Evolutionary conservation across 2,888 invertebrate genomes (phyloP).

Genomic region (Artemia sinica): DNA sequence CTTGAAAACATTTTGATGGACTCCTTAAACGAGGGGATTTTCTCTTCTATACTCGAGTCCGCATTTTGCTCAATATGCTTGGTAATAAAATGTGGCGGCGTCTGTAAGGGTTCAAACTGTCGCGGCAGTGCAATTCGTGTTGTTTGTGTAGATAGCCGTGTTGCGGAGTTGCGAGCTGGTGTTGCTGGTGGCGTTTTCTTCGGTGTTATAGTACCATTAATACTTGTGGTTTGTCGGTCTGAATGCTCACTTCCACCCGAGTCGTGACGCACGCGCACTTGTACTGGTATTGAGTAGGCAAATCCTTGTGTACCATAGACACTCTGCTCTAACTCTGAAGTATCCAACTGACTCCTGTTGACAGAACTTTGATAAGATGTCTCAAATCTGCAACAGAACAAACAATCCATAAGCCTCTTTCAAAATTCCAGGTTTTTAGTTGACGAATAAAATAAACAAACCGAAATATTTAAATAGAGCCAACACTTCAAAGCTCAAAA

Average conservation of each 20-base stretch:
- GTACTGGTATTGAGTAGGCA: background rate
- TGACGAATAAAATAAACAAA: no score
- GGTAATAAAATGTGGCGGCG: slow-evolving; percentile 4
- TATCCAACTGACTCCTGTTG: background rate
- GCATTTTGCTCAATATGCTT: slow-evolving; percentile 3
- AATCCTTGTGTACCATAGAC: background rate
- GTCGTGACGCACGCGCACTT: background rate
- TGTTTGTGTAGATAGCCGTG: background rate
- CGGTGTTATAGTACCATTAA: background rate
- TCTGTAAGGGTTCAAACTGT: slow-evolving; percentile 4
- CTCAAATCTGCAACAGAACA: background rate
- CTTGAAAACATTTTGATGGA: background rate
- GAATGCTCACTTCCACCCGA: slow-evolving; percentile 10
- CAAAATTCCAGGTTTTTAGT: no score
- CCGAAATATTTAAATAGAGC: no score
- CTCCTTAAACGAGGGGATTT: slow-evolving; percentile 10
- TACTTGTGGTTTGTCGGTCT: background rate
- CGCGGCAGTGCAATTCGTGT: background rate
- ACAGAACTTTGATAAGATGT: background rate
- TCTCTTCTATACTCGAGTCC: background rate
- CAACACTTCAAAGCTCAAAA: no score
- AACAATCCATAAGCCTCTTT: background rate
- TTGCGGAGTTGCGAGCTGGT: slow-evolving; percentile 13
- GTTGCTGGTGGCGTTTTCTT: slow-evolving; percentile 5
- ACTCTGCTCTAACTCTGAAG: background rate